Percentiles rank a stretch among this genome's conserved stretches.
These are phyloP conservation scores for Cassiopea xamachana DNA, from an alignment of 30 jellyfish, hydroid and myxozoan species.

Conservation along the genomic window DNA sequence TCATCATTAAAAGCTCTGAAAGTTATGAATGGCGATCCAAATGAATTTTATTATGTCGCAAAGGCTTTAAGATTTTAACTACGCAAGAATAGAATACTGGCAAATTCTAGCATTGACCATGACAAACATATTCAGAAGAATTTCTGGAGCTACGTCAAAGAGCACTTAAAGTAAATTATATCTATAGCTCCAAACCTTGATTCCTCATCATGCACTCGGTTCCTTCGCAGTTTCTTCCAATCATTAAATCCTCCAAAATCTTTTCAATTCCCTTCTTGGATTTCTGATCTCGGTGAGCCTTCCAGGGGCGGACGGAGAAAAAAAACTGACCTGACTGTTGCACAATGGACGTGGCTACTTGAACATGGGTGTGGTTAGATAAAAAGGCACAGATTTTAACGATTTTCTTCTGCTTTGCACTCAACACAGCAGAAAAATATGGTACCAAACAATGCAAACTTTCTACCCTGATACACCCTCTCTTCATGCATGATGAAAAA, in stretches of 20 bases:
- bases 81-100: not conserved
- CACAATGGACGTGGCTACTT: constrained; percentile 15
- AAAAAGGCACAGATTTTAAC: constrained; percentile 20
- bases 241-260: not conserved
- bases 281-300: not conserved
- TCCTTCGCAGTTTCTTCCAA: not conserved
- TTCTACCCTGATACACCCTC: no score
- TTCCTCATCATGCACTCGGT: not conserved
- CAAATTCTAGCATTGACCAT: not conserved
- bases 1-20: not conserved
- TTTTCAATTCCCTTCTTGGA: not conserved
- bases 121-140: not conserved
- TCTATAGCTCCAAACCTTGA: not conserved
- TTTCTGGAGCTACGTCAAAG: not conserved
- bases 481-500: no score
- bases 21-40: not conserved
- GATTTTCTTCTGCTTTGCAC: no score
- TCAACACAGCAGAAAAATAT: no score
- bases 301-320: constrained; percentile 25
- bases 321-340: not conserved
- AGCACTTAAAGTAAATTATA: not conserved
- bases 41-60: not conserved
- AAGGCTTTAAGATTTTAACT: not conserved
- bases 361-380: constrained; percentile 55
- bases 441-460: no score